These are phyloP conservation scores for Lydus trimaculatus DNA, from an alignment of 2,888 invertebrate species.

Conservation along the genomic window DNA sequence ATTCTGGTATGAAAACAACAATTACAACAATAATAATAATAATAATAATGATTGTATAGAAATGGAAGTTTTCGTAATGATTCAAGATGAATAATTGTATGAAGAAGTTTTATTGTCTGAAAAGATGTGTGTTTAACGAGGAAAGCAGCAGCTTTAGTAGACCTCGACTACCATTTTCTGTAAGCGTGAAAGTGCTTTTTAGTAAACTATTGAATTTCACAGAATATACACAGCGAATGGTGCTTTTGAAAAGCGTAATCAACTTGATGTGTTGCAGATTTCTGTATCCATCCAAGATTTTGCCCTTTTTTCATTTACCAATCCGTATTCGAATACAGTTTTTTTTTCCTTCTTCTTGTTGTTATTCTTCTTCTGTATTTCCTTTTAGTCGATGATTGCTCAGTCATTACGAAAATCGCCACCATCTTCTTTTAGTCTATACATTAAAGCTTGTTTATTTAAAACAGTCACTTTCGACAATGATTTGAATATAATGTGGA, in stretches of 20 bases:
- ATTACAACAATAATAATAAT: background rate
- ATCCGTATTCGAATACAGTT: background rate
- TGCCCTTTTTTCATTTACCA: background rate
- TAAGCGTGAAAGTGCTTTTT: slow-evolving; percentile 17
- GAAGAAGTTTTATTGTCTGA: background rate
- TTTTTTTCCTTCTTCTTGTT: background rate
- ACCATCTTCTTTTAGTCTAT: background rate
- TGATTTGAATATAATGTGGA: background rate
- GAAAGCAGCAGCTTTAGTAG: background rate
- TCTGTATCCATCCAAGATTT: background rate
- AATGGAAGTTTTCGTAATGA: background rate
- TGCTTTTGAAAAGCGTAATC: slow-evolving; percentile 21
- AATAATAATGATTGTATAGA: background rate
- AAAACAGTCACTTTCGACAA: background rate
- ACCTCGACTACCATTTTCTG: background rate
- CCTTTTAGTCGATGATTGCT: slow-evolving; percentile 1
- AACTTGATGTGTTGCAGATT: slow-evolving; percentile 20
- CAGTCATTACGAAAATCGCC: background rate
- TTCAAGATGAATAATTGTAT: slow-evolving; percentile 15
- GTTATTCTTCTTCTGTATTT: background rate
- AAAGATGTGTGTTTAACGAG: background rate
- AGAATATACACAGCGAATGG: slow-evolving; percentile 12
- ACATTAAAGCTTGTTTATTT: background rate
- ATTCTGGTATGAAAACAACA: background rate
- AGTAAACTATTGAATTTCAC: slow-evolving; percentile 20